Evolutionary conservation across 2,113 vertebrate genomes (phyloP), one percentile per base, ranked within the genome.

Genomic region (Panthera leo): DNA sequence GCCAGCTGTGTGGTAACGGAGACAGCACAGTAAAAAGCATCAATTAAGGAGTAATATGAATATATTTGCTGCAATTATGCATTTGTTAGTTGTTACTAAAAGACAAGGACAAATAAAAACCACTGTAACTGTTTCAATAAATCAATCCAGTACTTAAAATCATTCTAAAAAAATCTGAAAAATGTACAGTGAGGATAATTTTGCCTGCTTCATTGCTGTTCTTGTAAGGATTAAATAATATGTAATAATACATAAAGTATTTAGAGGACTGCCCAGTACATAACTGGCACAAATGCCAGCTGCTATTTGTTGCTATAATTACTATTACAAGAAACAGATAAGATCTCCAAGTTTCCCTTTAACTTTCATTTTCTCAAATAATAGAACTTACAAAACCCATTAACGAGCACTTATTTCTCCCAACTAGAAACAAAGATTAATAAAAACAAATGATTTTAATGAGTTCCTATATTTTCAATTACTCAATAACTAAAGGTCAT

Each of bases 301-400:
- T 76, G 68, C 27, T 79, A 65, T 31, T 31, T 68, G 36, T 45
- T 45, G 36, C 45, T 58, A 7, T 27, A 34, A 53, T 5, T 18
- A 42, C 65, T 19, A n/a, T 21, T 71, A 39, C 3, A 53, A 82
- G 18, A 27, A 82, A 53, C 7, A 67, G 51, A 23, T 39, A 92
- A 48, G 23, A 67, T 25, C 58, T 75, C 80, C 48, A 86, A 34
- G 36, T 86, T 89, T 92, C 67, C 36, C 39, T 61, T 2, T 31
- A 92, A 25, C 36, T 94, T 84, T 94, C 25, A 86, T 87, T 82
- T 89, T 65, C 39, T 89, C 55, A 96, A 53, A 90, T 55, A 73
- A 75, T 23, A 1, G 48, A 85, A 75, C 39, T 67, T 61, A 76
- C n/a, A 92, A 92, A 92, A 89, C 75, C 42, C 14, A 94, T 42